These are phyloP conservation scores for Lutjanus argentimaculatus DNA, from an alignment of 2,797 vertebrate genomes.

Conservation along the genomic window DNA sequence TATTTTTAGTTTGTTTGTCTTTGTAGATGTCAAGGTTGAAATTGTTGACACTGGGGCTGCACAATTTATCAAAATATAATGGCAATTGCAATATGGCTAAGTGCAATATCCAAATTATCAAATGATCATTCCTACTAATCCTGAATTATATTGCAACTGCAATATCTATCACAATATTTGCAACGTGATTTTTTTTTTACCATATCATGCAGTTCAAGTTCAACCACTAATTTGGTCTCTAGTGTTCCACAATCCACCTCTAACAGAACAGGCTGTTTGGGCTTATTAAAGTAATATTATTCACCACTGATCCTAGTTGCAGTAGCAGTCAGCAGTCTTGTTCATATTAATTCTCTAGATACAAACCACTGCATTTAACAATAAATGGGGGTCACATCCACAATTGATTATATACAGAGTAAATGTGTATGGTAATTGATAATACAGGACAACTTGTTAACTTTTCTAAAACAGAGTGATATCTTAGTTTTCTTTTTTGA, in stretches of 20 bases:
- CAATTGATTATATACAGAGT: no score
- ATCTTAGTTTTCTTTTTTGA: neutral
- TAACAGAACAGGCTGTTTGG: neutral
- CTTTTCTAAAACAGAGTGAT: neutral
- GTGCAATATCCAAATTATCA: no score
- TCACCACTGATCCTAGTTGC: neutral
- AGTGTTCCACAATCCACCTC: neutral
- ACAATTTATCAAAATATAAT: no score
- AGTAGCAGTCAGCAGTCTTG: neutral
- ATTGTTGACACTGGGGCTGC: neutral
- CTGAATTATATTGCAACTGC: no score
- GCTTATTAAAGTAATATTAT: neutral
- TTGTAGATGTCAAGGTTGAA: neutral
- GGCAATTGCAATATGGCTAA: no score
- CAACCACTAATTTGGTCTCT: neutral
- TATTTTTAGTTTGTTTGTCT: neutral
- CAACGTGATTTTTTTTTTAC: no score
- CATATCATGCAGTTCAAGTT: neutral
- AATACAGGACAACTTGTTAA: neutral
- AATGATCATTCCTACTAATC: no score
- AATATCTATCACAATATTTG: no score
- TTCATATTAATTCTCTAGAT: neutral
- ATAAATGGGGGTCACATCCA: neutral
- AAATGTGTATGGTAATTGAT: neutral
- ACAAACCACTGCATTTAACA: no score